Conservation (phyloP, 2,888 invertebrate genomes). For the Cheilosia urbana region DNA sequence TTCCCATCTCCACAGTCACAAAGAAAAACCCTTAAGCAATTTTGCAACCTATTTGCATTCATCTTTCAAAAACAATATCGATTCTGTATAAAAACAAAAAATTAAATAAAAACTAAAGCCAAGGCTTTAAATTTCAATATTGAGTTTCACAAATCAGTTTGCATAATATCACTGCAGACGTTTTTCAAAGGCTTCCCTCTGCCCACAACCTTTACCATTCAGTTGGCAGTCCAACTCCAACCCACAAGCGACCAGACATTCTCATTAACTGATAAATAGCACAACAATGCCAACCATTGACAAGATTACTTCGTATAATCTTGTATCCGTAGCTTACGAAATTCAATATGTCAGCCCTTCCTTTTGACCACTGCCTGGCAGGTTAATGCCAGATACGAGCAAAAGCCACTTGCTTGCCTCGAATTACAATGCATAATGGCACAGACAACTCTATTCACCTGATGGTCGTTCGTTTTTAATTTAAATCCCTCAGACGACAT, state of each 20-base stretch:
- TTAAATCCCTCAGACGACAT: constrained; percentile 63
- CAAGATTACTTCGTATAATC: constrained; percentile 55
- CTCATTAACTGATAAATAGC: constrained; percentile 51
- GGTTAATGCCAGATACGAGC: neutral
- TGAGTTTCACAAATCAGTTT: too few species aligned
- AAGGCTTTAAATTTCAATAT: too few species aligned
- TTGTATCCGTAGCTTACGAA: constrained; percentile 39
- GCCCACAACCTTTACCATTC: neutral
- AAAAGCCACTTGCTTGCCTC: constrained; percentile 47
- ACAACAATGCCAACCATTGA: constrained; percentile 49
- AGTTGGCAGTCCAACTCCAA: neutral
- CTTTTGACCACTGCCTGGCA: neutral
- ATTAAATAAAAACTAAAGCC: too few species aligned
- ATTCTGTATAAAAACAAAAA: too few species aligned
- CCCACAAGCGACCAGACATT: constrained; percentile 17
- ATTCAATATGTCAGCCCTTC: constrained; percentile 16
- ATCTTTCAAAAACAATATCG: too few species aligned
- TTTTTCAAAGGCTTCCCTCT: constrained; percentile 34
- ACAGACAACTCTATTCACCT: constrained; percentile 17
- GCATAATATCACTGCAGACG: too few species aligned
- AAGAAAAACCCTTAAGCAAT: too few species aligned
- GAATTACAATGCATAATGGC: constrained; percentile 62
- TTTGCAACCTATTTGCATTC: too few species aligned
- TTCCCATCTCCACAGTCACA: too few species aligned
- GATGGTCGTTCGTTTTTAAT: constrained; percentile 49